phyloP scores from a whole-genome alignment of 2,797 vertebrate genomes.

The Myotis daubentonii region DNA sequence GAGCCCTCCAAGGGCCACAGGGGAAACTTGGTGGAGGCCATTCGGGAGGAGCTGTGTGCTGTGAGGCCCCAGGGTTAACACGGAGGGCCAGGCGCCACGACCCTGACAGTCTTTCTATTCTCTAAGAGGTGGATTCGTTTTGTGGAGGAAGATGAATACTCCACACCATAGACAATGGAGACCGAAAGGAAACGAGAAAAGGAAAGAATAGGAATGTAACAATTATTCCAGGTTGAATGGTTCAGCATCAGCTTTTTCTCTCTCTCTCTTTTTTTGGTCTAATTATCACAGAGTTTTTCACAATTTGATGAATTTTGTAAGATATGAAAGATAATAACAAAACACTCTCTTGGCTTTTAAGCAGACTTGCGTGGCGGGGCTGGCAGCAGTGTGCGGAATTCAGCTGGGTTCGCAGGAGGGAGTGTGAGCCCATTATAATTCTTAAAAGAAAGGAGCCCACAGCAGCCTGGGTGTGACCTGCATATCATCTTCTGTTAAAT shows the following conservation, averaged over 20 bases:
- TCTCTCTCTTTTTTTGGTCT: not conserved
- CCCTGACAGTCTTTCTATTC: constrained; percentile 48
- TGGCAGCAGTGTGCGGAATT: not conserved
- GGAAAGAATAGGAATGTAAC: constrained; percentile 56
- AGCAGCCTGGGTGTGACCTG: not conserved
- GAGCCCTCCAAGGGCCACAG: not conserved
- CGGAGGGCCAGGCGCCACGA: not conserved
- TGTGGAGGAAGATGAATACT: constrained; percentile 65
- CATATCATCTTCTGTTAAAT: not conserved
- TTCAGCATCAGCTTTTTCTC: not conserved
- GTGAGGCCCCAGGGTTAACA: not conserved
- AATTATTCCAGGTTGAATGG: constrained; percentile 59
- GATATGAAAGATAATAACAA: constrained; percentile 59
- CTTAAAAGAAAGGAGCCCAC: constrained; percentile 49
- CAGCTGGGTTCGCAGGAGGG: not conserved
- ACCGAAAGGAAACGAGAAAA: constrained; percentile 54
- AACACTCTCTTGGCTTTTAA: constrained; percentile 51
- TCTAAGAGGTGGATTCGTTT: constrained; percentile 34
- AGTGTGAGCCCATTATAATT: constrained; percentile 38
- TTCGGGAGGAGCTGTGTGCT: not conserved
- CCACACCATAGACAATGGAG: constrained; percentile 62
- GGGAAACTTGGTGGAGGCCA: not conserved
- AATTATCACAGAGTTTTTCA: constrained; percentile 75
- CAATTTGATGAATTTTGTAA: constrained; percentile 60
- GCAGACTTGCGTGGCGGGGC: not conserved